Conservation (phyloP, 2,113 vertebrate species). For the Tretioscincus oriximinensis region DNA sequence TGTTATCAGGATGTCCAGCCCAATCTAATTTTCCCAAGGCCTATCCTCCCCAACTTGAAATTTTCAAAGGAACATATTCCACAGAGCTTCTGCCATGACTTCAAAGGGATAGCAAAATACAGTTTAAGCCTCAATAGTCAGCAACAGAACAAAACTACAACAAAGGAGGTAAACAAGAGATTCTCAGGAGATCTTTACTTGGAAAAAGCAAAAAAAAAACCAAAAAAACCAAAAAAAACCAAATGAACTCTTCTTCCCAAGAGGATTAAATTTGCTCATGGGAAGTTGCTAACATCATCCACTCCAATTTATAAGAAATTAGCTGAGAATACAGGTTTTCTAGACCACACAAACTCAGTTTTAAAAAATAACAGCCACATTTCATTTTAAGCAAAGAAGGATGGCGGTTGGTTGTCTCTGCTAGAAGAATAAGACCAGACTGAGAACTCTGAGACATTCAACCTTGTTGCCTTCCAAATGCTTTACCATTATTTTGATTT, state of each 20-base stretch:
- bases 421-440: neutral
- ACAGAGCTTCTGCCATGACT: neutral
- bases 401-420: neutral
- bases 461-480: neutral
- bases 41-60: neutral
- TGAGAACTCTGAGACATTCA: neutral
- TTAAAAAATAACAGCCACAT: neutral
- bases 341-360: neutral
- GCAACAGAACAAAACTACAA: neutral
- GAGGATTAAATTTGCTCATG: neutral
- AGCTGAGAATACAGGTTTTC: neutral
- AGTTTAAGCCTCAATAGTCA: neutral
- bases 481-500: neutral
- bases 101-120: neutral
- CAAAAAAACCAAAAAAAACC: no score
- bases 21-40: neutral
- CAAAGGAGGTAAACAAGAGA: slow-evolving; percentile 9
- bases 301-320: slow-evolving; percentile 9
- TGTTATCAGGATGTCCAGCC: neutral
- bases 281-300: slow-evolving; percentile 2
- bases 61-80: neutral
- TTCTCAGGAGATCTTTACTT: slow-evolving; percentile 5
- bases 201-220: neutral
- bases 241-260: slow-evolving; percentile 1
- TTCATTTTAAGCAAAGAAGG: neutral